These are phyloP conservation scores for Thymallus thymallus DNA, from an alignment of 2,113 vertebrate genomes.

Conservation along the genomic window DNA sequence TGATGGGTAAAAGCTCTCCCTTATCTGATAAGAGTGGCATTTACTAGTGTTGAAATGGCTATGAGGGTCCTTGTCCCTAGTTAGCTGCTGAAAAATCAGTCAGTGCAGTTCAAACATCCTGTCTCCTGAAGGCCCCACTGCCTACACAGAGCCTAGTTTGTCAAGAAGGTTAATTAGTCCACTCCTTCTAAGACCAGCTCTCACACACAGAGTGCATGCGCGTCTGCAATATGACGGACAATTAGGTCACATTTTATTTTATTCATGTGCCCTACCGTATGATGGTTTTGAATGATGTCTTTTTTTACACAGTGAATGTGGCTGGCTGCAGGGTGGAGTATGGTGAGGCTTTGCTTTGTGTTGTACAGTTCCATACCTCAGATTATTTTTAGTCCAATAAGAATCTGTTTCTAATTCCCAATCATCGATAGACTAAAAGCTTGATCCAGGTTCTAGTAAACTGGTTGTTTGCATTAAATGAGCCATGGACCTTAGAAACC, in stretches of 20 bases:
- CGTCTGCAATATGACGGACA: constrained; percentile 20
- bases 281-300: constrained; percentile 33
- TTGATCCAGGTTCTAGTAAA: background rate
- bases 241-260: constrained; percentile 47
- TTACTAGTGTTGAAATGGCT: constrained; percentile 14
- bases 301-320: background rate
- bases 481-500: background rate
- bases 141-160: constrained; percentile 45
- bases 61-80: constrained; percentile 12
- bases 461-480: constrained; percentile 48
- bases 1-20: constrained; percentile 17
- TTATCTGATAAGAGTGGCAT: constrained; percentile 34
- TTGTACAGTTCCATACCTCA: background rate
- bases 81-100: constrained; percentile 48
- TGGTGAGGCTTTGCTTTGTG: background rate
- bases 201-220: background rate
- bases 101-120: constrained; percentile 44
- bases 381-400: no score
- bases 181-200: constrained; percentile 27
- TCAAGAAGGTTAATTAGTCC: constrained; percentile 51
- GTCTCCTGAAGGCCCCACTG: constrained; percentile 32
- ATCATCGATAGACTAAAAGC: no score
- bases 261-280: constrained; percentile 25
- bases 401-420: no score
- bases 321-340: background rate